Percentiles rank a stretch among this genome's conserved stretches.
Conservation (phyloP, 2,797 vertebrate species). For the Tokudaia tokunoshimensis region DNA sequence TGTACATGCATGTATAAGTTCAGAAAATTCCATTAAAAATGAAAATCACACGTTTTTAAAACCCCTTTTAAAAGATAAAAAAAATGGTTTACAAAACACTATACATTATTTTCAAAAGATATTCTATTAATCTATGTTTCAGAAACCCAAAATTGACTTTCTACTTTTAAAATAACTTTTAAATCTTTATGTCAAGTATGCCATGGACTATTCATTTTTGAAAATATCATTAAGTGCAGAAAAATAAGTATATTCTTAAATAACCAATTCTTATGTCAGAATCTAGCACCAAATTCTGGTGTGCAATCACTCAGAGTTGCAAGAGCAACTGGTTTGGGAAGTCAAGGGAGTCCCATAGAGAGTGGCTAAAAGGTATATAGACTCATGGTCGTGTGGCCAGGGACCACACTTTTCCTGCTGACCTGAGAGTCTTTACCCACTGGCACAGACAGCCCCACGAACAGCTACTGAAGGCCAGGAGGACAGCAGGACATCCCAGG, state of each 20-base stretch:
- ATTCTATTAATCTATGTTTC: not conserved
- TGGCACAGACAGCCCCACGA: not conserved
- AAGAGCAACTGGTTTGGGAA: not conserved
- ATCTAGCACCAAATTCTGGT: constrained; percentile 9
- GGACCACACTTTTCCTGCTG: not conserved
- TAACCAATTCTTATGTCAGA: not conserved
- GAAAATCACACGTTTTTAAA: constrained; percentile 41
- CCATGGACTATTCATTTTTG: constrained; percentile 49
- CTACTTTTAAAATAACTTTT: constrained; percentile 57
- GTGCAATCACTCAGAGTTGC: not conserved
- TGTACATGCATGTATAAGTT: constrained; percentile 21
- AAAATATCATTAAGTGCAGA: constrained; percentile 26
- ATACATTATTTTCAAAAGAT: constrained; percentile 44
- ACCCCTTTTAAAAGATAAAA: not conserved
- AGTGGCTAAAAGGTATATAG: not conserved
- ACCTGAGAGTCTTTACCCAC: constrained; percentile 2
- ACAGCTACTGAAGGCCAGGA: not conserved
- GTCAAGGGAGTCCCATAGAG: not conserved
- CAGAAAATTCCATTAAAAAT: constrained; percentile 56
- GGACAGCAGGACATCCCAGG: not conserved
- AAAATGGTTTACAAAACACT: constrained; percentile 25
- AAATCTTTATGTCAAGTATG: constrained; percentile 46
- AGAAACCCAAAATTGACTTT: constrained; percentile 44
- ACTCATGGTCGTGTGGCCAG: not conserved
- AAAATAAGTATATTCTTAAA: constrained; percentile 48